Percentiles rank a stretch among this genome's conserved stretches.
phyloP scores from a whole-genome alignment of 2,797 vertebrate species.

The Aplochiton taeniatus region DNA sequence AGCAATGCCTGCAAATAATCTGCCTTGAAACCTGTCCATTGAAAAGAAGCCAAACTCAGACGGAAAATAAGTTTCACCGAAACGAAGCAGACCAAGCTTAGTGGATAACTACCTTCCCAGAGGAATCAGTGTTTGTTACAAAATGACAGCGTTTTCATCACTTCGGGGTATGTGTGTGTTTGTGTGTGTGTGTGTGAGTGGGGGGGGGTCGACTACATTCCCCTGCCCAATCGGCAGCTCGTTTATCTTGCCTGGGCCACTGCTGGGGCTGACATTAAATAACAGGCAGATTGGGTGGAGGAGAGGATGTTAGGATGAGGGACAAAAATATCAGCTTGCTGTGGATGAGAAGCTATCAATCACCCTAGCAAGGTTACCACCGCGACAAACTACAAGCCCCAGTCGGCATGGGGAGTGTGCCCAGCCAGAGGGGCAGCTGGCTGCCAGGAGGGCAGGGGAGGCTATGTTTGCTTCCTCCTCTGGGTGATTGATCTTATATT shows the following conservation, averaged over 20 bases:
- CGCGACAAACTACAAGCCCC: conserved; percentile 2
- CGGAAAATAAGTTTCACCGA: too few species aligned
- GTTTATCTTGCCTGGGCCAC: conserved; percentile 12
- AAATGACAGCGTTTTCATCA: conserved; percentile 3
- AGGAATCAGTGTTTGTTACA: not conserved
- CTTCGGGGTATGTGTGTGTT: not conserved
- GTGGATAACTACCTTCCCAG: not conserved
- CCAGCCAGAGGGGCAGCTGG: not conserved
- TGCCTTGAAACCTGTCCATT: too few species aligned
- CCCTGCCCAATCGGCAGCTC: conserved; percentile 12
- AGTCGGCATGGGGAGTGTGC: not conserved
- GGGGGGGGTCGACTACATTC: conserved; percentile 10
- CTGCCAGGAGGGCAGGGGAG: not conserved
- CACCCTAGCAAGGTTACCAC: conserved; percentile 2
- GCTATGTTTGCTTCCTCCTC: not conserved
- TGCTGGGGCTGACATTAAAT: conserved; percentile 30
- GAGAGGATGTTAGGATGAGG: conserved; percentile 25
- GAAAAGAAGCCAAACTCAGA: too few species aligned
- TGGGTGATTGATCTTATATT: conserved; percentile 24
- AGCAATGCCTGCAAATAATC: too few species aligned
- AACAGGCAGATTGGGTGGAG: conserved; percentile 19
- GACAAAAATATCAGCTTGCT: conserved; percentile 30
- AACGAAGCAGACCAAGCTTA: too few species aligned
- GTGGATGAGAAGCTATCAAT: conserved; percentile 21
- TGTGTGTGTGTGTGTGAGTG: too few species aligned